A percentile compares a stretch with the other conserved stretches of the same genome.
phyloP scores from a whole-genome alignment of 1,140 invertebrate genomes.

The Zaprionus nigranus region DNA sequence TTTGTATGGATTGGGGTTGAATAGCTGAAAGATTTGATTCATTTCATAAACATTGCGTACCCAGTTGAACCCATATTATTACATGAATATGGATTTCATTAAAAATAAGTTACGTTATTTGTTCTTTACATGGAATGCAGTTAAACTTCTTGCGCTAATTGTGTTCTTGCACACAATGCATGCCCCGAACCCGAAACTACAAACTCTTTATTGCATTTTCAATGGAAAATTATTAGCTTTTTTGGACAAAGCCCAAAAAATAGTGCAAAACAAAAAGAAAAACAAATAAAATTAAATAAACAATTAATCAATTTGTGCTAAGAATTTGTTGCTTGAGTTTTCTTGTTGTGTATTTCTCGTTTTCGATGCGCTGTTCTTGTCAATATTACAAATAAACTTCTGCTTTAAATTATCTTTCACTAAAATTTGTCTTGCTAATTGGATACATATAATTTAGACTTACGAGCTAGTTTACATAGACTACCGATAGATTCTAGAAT shows the following conservation, averaged over 20 bases:
- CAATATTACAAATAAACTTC: conserved; percentile 13
- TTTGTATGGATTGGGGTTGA: conserved; percentile 64
- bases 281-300: conserved; percentile 59
- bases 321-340: conserved; percentile 58
- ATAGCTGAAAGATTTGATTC: conserved; percentile 51
- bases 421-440: conserved; percentile 81
- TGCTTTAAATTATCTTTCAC: conserved; percentile 57
- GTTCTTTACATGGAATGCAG: conserved; percentile 83
- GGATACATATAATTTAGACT: conserved; percentile 78
- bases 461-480: conserved; percentile 76
- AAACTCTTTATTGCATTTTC: conserved; percentile 58
- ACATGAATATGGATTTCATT: conserved; percentile 65
- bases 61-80: conserved; percentile 64
- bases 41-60: conserved; percentile 48
- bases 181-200: conserved; percentile 54
- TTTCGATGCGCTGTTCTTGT: conserved; percentile 32
- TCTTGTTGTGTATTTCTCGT: conserved; percentile 44
- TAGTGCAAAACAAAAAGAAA: conserved; percentile 35
- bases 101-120: conserved; percentile 72
- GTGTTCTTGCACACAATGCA: conserved; percentile 31
- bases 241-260: conserved; percentile 45
- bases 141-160: conserved; percentile 69
- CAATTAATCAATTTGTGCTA: conserved; percentile 77
- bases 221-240: conserved; percentile 48
- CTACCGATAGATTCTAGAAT: conserved; percentile 82